phyloP scores from a whole-genome alignment of 2,888 invertebrate species.

The Sisyra terminalis region DNA sequence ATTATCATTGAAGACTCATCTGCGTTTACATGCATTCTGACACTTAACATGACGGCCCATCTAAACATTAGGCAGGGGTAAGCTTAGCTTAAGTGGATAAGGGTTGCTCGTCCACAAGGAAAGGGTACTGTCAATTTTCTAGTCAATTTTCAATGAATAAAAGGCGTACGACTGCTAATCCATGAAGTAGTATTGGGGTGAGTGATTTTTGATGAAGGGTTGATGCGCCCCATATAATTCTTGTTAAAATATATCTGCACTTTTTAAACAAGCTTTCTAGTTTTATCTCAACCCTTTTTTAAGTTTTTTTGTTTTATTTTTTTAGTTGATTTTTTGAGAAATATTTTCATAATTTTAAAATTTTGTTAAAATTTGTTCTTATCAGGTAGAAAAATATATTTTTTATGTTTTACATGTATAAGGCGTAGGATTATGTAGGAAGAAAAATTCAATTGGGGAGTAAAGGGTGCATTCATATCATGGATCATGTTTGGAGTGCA shows the following conservation, averaged over 20 bases:
- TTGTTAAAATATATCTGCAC: constrained; percentile 1
- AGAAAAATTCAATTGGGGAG: too few relatives aligned
- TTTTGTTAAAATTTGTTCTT: too few relatives aligned
- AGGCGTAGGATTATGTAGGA: too few relatives aligned
- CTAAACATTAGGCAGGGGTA: too few relatives aligned
- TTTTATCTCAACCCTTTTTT: too few relatives aligned
- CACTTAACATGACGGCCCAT: neutral
- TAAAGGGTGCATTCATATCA: too few relatives aligned
- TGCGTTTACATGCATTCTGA: neutral
- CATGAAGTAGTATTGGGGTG: constrained; percentile 7
- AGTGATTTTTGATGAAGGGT: constrained; percentile 5
- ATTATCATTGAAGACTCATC: neutral
- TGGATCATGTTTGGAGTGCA: constrained; percentile 1
- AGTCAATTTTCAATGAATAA: constrained; percentile 26
- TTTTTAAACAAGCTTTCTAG: too few relatives aligned
- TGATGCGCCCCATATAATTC: neutral
- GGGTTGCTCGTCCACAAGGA: constrained; percentile 1
- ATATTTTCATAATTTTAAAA: too few relatives aligned
- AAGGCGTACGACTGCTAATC: constrained; percentile 16
- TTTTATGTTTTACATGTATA: too few relatives aligned
- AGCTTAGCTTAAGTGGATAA: constrained; percentile 1
- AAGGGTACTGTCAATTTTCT: constrained; percentile 21
- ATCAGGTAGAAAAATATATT: too few relatives aligned
- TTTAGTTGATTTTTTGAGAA: too few relatives aligned
- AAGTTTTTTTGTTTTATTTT: too few relatives aligned